Base-by-base conservation (phyloP, 2,888 invertebrate species). In the Ophion slaviceki region DNA sequence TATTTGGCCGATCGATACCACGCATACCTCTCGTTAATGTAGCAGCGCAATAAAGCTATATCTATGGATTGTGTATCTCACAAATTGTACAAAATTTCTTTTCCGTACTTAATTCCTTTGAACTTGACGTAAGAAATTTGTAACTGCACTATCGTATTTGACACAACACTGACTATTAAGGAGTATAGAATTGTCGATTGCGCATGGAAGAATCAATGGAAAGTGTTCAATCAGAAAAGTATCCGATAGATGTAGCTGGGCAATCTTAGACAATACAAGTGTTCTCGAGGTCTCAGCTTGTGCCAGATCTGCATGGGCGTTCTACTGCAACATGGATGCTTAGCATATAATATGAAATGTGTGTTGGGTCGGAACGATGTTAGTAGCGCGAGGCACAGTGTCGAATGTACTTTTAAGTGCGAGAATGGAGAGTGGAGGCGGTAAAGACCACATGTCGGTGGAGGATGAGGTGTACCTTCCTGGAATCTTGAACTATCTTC, bases 401-500 rank as follows among this genome's bases (percentile, higher is more conserved):
- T 36, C 36, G 36, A 5, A 36, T 5, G 85, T 79, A 76, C 74
- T 79, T 62, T 70, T 36, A 66, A 68, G 85, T 57, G 24, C 45
- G 32, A 75, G 47, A 47, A 32, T 10, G 8, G 3, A 62, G 17
- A 36, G n/a, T 47, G 0, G 77, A 24, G 40, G 24, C 28, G 36
- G 67, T 24, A 28, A 67, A 59, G 67, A 40, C 14, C 45, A 24
- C 6, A 40, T 40, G 53, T 74, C 62, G 61, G 8, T 62, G 32
- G 24, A 59, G 47, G 59, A 32, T 53, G 66, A 36, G 61, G 62
- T 59, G 62, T 59, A 74, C 72, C 61, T 74, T 80, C 82, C 77
- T 80, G 68, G 82, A 86, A 86, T 82, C 77, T 80, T 80, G 77
- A 83, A 82, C 80, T 83, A 86, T 86, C 77, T 83, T 86, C 86